These are phyloP conservation scores for Hyperopisus bebe DNA, from an alignment of 2,113 vertebrate species.

Conservation along the genomic window DNA sequence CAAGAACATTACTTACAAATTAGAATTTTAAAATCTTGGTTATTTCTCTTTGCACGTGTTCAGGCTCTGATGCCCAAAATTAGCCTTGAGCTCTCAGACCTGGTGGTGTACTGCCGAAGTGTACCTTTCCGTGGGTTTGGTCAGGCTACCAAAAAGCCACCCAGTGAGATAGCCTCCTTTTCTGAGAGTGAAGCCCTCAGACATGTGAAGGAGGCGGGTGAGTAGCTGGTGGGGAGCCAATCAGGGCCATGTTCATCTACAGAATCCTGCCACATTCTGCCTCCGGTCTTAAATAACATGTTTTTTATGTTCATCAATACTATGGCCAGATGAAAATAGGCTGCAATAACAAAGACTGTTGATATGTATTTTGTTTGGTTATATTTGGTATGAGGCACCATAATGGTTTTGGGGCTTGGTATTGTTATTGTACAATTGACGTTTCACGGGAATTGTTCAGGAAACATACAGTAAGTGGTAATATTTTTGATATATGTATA, in stretches of 20 bases:
- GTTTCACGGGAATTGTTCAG: not conserved
- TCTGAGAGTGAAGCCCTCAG: conserved; percentile 80
- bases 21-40: not conserved
- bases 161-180: conserved; percentile 76
- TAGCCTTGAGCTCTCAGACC: conserved; percentile 71
- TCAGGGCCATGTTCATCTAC: not conserved
- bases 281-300: not conserved
- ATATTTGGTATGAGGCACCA: not conserved
- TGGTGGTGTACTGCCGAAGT: conserved; percentile 76
- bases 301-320: not conserved
- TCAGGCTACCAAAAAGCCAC: conserved; percentile 45
- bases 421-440: not conserved
- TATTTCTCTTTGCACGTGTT: not conserved
- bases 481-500: not conserved
- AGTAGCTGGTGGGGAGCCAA: not conserved
- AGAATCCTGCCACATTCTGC: not conserved
- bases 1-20: not conserved
- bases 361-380: conserved; percentile 5
- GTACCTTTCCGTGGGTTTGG: conserved; percentile 67
- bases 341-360: not conserved
- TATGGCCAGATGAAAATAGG: not conserved
- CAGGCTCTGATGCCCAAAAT: conserved; percentile 44
- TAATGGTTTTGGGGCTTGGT: not conserved
- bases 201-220: conserved; percentile 77
- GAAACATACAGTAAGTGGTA: not conserved